Conservation (phyloP, 2,888 invertebrate species). For the Plemyria rubiginata region DNA sequence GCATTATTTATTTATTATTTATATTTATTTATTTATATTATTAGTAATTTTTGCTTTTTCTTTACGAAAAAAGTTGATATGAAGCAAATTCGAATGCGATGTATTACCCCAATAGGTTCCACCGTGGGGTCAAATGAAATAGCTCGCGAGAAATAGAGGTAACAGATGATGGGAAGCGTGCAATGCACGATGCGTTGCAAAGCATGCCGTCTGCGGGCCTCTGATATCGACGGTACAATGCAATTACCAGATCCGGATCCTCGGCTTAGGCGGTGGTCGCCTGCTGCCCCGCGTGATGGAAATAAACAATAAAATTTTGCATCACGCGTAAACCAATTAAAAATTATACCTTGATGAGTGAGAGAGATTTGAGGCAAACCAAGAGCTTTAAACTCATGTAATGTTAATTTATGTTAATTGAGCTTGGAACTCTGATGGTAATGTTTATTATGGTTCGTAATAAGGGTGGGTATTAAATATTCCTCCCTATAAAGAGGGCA, state of each 20-base stretch:
- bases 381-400: conserved; percentile 7
- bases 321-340: conserved; percentile 54
- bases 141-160: conserved; percentile 32
- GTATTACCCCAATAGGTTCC: neutral
- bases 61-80: neutral
- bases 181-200: conserved; percentile 76
- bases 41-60: too few relatives aligned
- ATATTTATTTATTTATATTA: too few relatives aligned
- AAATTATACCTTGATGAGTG: conserved; percentile 36
- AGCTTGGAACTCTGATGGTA: conserved; percentile 9
- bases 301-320: conserved; percentile 64
- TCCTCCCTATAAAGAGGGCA: neutral
- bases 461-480: neutral
- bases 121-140: neutral
- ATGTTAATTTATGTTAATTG: neutral
- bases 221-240: conserved; percentile 68
- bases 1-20: too few relatives aligned
- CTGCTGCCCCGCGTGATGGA: conserved; percentile 86
- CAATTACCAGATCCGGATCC: conserved; percentile 96
- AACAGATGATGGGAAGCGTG: conserved; percentile 71
- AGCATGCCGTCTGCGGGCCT: conserved; percentile 77
- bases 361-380: neutral
- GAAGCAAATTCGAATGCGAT: neutral
- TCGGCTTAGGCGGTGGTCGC: conserved; percentile 94
- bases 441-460: neutral